Evolutionary conservation across 2,113 vertebrate genomes (phyloP).

Genomic region (Podocnemis expansa): DNA sequence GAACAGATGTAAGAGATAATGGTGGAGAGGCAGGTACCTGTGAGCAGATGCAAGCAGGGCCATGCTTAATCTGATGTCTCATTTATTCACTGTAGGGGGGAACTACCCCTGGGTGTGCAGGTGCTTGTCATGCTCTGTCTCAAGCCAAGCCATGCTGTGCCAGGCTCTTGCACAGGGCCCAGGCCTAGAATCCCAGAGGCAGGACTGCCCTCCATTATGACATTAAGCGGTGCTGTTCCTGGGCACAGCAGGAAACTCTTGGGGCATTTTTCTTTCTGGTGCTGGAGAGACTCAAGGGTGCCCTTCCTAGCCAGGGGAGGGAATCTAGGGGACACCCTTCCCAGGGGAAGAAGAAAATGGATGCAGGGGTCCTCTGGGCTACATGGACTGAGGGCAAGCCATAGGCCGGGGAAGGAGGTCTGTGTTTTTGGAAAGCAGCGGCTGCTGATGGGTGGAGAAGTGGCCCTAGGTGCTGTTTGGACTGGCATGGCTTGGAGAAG

Average conservation of each 20-base stretch:
- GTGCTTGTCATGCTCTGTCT: not conserved
- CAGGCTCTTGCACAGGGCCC: not conserved
- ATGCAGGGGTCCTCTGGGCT: too few relatives aligned
- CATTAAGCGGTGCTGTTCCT: not conserved
- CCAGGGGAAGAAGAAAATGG: not conserved
- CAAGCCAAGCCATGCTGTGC: rapidly evolving
- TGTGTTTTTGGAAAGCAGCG: not conserved
- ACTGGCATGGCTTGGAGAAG: not conserved
- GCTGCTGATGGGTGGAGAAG: not conserved
- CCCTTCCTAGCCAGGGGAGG: too few relatives aligned
- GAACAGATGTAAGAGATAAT: slow-evolving; percentile 62
- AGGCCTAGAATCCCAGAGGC: not conserved
- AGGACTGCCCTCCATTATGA: not conserved
- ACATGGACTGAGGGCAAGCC: too few relatives aligned
- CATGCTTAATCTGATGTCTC: not conserved
- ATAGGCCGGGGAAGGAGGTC: not conserved
- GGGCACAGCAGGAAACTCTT: not conserved
- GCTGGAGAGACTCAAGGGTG: not conserved
- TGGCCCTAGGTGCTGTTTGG: too few relatives aligned
- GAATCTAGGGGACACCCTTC: not conserved
- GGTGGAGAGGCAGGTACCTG: not conserved
- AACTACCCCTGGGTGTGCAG: not conserved
- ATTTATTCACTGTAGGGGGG: not conserved
- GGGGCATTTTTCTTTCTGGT: not conserved
- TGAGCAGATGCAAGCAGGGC: not conserved